Evolutionary conservation across 2,888 invertebrate species (phyloP).

Genomic region (Chelonus formosanus): DNA sequence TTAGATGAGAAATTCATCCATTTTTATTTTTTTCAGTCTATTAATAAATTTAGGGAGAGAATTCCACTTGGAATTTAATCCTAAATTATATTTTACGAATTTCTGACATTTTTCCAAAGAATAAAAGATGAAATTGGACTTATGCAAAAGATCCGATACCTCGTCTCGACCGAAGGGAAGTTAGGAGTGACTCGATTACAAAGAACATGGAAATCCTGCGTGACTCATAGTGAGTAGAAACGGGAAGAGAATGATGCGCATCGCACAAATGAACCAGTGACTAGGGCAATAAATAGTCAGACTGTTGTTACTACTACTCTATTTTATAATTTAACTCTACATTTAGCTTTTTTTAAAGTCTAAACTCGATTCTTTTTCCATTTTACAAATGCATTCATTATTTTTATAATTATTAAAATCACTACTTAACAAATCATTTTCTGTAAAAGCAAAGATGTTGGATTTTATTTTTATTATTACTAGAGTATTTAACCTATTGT

Average conservation of each 20-base stretch:
- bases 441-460: too few relatives aligned
- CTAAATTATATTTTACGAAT: too few relatives aligned
- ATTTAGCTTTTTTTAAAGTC: too few relatives aligned
- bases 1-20: not conserved
- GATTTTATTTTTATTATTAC: too few relatives aligned
- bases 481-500: too few relatives aligned
- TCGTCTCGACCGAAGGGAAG: slow-evolving; percentile 1
- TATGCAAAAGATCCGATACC: not conserved
- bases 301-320: not conserved
- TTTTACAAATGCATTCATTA: not conserved
- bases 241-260: slow-evolving; percentile 5
- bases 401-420: slow-evolving; percentile 10
- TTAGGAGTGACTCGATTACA: slow-evolving; percentile 15
- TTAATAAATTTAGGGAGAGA: not conserved
- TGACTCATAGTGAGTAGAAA: not conserved
- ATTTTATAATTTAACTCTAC: not conserved
- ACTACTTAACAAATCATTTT: not conserved
- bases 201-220: slow-evolving; percentile 25
- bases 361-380: too few relatives aligned
- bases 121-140: too few relatives aligned
- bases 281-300: slow-evolving; percentile 35
- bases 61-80: not conserved
- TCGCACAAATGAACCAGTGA: slow-evolving; percentile 35
- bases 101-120: too few relatives aligned
- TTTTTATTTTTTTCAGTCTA: too few relatives aligned